Evolutionary conservation across 1,140 invertebrate species (phyloP), one percentile per base, ranked within the genome.

Genomic region (Physella acuta): DNA sequence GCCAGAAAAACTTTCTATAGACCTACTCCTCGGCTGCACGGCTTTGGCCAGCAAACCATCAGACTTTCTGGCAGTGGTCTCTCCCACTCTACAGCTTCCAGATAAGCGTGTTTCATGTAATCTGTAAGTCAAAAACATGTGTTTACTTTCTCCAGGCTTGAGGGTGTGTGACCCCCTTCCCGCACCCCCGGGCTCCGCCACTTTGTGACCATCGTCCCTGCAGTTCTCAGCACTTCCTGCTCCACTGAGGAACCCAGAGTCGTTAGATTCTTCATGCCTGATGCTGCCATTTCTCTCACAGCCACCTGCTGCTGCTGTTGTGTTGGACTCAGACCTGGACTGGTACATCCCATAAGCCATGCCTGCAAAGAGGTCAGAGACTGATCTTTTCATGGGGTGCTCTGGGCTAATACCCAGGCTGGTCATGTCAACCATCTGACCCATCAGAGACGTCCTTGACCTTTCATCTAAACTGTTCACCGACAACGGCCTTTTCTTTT

Each of bases 391-490:
- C 30, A 66, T 14, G 24, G 51, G 17, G 39, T 20, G 55, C 33
- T 52, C 64, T 17, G 28, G 17, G 20, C 51, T 3, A 34, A 8
- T 14, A 55, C 53, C 59, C 20, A 65, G 51, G 30, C 24, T 17
- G 11, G 62, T 44, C 39, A 55, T 66, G n/a, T 66, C 64, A 26
- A 56, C 64, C 33, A 66, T 28, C 34, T 66, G 64, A 66, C 64
- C 36, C 34, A 66, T 37, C 1, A 66, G 64, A 24, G 64, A 66
- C 30, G 26, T 20, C 20, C 64, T 51, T n/a, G 30, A 55, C n/a
- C 34, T 30, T 28, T 66, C 64, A 28, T 66, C 64, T 20, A 66
- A 24, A 24, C 64, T 66, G 52, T 31, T 24, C 31, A 66, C 53
- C 36, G 64, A 66, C 36, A 56, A 30, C 2, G 64, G 64, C n/a